A percentile compares a stretch with the other conserved stretches of the same genome.
These are phyloP conservation scores for Chauna torquata DNA, from an alignment of 2,113 vertebrate species.

Conservation along the genomic window DNA sequence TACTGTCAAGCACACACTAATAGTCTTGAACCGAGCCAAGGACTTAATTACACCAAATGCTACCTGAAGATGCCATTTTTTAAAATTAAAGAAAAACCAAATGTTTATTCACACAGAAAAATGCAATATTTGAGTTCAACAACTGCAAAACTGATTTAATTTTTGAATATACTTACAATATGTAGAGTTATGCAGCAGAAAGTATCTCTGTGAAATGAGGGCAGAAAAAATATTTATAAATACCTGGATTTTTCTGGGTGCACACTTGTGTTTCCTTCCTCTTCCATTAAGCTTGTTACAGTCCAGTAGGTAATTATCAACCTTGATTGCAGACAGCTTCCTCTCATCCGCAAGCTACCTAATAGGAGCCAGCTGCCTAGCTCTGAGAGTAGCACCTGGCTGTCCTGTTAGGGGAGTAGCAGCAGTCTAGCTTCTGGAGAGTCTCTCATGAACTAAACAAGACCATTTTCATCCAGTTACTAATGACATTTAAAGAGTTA, in stretches of 20 bases:
- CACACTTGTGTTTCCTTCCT: fast-evolving
- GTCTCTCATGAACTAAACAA: neutral
- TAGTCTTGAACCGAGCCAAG: neutral
- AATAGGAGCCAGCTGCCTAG: neutral
- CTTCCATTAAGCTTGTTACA: neutral
- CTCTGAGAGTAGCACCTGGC: neutral
- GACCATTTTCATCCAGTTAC: neutral
- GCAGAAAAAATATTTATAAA: neutral
- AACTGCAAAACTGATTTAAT: neutral
- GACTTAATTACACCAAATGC: fast-evolving
- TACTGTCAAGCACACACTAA: neutral
- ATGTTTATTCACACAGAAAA: neutral
- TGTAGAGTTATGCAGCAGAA: neutral
- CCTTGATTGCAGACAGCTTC: neutral
- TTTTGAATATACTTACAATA: neutral
- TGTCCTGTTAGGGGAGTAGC: neutral
- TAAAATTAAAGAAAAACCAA: neutral
- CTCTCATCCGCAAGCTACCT: neutral
- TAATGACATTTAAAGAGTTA: neutral
- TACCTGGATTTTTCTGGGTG: neutral
- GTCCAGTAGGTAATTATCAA: neutral
- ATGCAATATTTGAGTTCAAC: neutral
- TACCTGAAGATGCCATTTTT: neutral
- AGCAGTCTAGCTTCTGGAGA: neutral
- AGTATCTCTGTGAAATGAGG: neutral